Evolutionary conservation across 1,140 invertebrate species (phyloP).

Genomic region (Gonatopus flavifemur): DNA sequence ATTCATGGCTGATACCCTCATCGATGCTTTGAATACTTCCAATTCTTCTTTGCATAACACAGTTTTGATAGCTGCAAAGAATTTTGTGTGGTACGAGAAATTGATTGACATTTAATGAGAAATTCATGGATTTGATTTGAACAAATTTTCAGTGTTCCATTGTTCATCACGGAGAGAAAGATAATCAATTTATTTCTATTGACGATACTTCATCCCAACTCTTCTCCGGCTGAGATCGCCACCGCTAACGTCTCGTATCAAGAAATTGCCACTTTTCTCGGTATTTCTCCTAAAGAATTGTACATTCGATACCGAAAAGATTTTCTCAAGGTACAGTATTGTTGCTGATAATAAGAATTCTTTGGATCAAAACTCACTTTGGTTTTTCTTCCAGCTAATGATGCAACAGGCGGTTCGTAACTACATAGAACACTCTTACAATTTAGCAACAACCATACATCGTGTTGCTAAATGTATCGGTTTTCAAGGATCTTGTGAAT

Average conservation of each 20-base stretch:
- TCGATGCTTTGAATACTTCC: conserved; percentile 56
- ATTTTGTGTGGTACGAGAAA: conserved; percentile 52
- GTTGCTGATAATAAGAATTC: conserved; percentile 3
- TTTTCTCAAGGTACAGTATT: conserved; percentile 56
- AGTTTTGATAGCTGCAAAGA: conserved; percentile 59
- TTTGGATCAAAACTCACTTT: not conserved
- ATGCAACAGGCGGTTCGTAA: conserved; percentile 63
- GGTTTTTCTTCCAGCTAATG: conserved; percentile 45
- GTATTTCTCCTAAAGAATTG: conserved; percentile 62
- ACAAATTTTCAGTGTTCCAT: conserved; percentile 60
- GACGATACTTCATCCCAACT: conserved; percentile 64
- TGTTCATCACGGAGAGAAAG: conserved; percentile 60
- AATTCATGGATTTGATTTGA: conserved; percentile 23
- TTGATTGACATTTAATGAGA: conserved; percentile 22
- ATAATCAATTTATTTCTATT: conserved; percentile 47
- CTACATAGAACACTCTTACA: conserved; percentile 55
- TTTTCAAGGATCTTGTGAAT: conserved; percentile 62
- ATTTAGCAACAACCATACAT: conserved; percentile 57
- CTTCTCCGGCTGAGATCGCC: conserved; percentile 55
- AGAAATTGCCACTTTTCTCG: conserved; percentile 63
- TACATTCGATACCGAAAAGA: conserved; percentile 70
- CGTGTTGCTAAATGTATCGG: conserved; percentile 62
- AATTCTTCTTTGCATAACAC: conserved; percentile 60
- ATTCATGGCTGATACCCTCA: conserved; percentile 54
- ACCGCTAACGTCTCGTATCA: conserved; percentile 63